A percentile compares a stretch with the other conserved stretches of the same genome.
These are phyloP conservation scores for Staurois parvus DNA, from an alignment of 2,797 vertebrate genomes.

Conservation along the genomic window DNA sequence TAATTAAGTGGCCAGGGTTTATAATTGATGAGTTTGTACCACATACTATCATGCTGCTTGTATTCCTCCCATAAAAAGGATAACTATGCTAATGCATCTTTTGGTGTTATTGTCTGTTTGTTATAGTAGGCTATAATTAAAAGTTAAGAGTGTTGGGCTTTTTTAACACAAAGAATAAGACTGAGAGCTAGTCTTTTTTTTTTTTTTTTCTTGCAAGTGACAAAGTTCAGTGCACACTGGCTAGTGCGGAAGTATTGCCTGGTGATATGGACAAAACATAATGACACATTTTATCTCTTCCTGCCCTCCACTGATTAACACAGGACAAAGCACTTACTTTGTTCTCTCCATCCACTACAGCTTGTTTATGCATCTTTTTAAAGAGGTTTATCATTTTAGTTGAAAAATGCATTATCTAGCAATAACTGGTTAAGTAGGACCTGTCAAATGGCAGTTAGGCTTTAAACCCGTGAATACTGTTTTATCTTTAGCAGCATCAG, in stretches of 20 bases:
- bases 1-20: slow-evolving; percentile 13
- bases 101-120: slow-evolving; percentile 4
- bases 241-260: slow-evolving; percentile 46
- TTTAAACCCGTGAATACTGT: too few relatives aligned
- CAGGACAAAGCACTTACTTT: slow-evolving; percentile 17
- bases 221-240: slow-evolving; percentile 38
- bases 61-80: neutral
- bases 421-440: too few relatives aligned
- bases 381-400: neutral
- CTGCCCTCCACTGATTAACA: slow-evolving; percentile 49
- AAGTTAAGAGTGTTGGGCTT: neutral
- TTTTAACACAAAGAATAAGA: slow-evolving; percentile 11
- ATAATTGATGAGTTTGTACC: slow-evolving; percentile 5
- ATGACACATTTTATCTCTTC: slow-evolving; percentile 56
- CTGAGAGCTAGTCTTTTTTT: neutral
- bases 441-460: too few relatives aligned
- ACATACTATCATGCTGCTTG: slow-evolving; percentile 1
- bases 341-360: slow-evolving; percentile 5
- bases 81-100: slow-evolving; percentile 8
- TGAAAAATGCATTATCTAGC: neutral
- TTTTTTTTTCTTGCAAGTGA: slow-evolving; percentile 25
- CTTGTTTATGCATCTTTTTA: neutral
- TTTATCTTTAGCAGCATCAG: too few relatives aligned
- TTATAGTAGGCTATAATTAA: slow-evolving; percentile 11
- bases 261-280: slow-evolving; percentile 48